A percentile compares a stretch with the other conserved stretches of the same genome.
Evolutionary conservation across 2,797 vertebrate species (phyloP).

Genomic region (Ciconia nigra): DNA sequence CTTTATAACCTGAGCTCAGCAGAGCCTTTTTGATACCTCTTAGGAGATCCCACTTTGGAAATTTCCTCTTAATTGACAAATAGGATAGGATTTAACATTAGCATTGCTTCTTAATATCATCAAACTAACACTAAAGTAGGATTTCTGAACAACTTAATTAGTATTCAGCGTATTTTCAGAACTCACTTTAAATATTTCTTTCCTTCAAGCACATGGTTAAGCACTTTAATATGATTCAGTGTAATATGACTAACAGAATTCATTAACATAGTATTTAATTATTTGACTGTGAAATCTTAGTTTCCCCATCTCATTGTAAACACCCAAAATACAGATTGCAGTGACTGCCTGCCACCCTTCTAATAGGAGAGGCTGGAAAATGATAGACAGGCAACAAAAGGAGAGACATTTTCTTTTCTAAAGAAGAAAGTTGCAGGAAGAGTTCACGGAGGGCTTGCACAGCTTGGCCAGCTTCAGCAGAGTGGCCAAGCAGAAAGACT

Average conservation of each 20-base stretch:
- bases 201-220: slow-evolving; percentile 66
- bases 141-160: slow-evolving; percentile 65
- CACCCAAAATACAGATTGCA: slow-evolving; percentile 10
- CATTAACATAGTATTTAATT: slow-evolving; percentile 58
- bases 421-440: neutral
- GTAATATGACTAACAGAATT: slow-evolving; percentile 62
- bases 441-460: neutral
- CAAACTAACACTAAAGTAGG: slow-evolving; percentile 47
- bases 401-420: neutral
- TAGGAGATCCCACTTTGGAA: neutral
- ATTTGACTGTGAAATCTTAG: slow-evolving; percentile 51
- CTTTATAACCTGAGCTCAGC: neutral
- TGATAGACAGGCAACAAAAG: neutral
- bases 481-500: neutral
- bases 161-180: slow-evolving; percentile 68
- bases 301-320: slow-evolving; percentile 42
- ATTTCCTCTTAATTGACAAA: slow-evolving; percentile 53
- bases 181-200: slow-evolving; percentile 71
- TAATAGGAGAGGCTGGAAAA: neutral
- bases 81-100: slow-evolving; percentile 37
- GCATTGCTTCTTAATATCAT: slow-evolving; percentile 39
- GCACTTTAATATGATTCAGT: slow-evolving; percentile 66
- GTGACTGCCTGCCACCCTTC: neutral
- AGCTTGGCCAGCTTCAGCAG: neutral
- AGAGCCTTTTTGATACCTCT: neutral